These are phyloP conservation scores for Calyptomena viridis DNA, from an alignment of 2,113 vertebrate species.

Conservation along the genomic window DNA sequence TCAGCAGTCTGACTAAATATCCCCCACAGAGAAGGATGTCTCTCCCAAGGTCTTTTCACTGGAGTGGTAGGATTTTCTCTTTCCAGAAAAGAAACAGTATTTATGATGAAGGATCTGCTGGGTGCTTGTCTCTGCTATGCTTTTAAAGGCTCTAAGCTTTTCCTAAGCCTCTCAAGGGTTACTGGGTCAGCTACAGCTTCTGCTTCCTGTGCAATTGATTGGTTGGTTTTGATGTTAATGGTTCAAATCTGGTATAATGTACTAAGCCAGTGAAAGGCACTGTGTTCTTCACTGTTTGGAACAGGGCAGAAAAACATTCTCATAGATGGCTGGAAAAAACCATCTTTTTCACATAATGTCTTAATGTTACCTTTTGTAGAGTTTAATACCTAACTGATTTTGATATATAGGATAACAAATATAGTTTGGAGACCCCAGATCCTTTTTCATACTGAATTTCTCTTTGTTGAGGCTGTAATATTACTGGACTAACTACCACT, in stretches of 20 bases:
- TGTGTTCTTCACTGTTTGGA: not conserved
- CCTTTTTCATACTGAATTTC: not conserved
- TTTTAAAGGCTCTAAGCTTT: slow-evolving; percentile 12
- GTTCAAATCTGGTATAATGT: not conserved
- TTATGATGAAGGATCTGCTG: not conserved
- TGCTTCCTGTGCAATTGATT: not conserved
- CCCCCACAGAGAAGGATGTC: not conserved
- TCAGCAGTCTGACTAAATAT: not conserved
- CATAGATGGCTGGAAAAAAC: not conserved
- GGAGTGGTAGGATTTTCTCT: not conserved
- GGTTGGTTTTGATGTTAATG: not conserved
- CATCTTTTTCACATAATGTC: not conserved
- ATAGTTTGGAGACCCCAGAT: not conserved
- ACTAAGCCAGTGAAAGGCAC: not conserved
- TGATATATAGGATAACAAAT: not conserved
- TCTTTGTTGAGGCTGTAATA: not conserved
- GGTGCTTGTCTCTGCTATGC: not conserved
- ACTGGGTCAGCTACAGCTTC: not conserved
- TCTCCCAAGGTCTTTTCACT: not conserved
- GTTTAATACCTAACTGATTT: not conserved
- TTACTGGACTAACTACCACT: not conserved
- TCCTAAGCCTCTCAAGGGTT: slow-evolving; percentile 19
- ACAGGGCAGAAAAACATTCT: not conserved
- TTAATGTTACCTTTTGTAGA: not conserved
- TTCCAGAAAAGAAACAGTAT: not conserved